Base-by-base conservation (phyloP, 1,140 invertebrate species). In the Mizuhopecten yessoensis region DNA sequence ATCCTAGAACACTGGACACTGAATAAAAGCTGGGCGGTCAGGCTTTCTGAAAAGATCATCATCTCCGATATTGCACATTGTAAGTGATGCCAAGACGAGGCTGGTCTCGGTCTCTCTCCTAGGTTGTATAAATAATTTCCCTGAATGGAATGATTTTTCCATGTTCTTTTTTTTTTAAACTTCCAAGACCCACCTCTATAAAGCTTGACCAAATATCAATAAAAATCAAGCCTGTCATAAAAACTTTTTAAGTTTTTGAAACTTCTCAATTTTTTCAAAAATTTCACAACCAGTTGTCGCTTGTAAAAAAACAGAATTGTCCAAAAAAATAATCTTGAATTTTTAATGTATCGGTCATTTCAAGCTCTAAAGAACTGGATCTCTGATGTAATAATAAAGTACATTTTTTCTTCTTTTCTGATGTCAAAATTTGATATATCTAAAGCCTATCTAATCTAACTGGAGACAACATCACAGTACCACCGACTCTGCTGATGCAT, bases 81-180 rank as follows among this genome's bases (percentile, higher is more conserved):
- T 75, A 75, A 75, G 57, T 75, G 57, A 75, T 75, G 57, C 29
- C 57, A 75, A 75, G 23, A 75, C 23, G 11, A 75, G 29, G 57
- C 57, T 75, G 57, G 57, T 75, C 57, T 75, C 1, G n/a, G 57
- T 75, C 57, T 29, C 57, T 75, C 57, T 75, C 57, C n/a, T 75
- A n/a, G 57, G 23, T 75, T 75, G 57, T 75, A 75, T 75, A 75
- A 75, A 75, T 75, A 75, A 29, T 29, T 75, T 75, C 57, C 57
- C 57, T 75, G 57, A 75, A 75, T 75, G 57, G 57, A 75, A 75
- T 75, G 57, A 75, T 75, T 75, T 75, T 75, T 75, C n/a, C 57
- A 45, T 45, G 42, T 45, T 45, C 36, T 39, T 39, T 17, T 45
- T 29, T 29, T 75, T 3, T 75, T 75, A 75, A 75, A 75, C 23